Percentiles rank a stretch among this genome's conserved stretches.
phyloP scores from a whole-genome alignment of 1,140 invertebrate species.

The Mamestra configurata region DNA sequence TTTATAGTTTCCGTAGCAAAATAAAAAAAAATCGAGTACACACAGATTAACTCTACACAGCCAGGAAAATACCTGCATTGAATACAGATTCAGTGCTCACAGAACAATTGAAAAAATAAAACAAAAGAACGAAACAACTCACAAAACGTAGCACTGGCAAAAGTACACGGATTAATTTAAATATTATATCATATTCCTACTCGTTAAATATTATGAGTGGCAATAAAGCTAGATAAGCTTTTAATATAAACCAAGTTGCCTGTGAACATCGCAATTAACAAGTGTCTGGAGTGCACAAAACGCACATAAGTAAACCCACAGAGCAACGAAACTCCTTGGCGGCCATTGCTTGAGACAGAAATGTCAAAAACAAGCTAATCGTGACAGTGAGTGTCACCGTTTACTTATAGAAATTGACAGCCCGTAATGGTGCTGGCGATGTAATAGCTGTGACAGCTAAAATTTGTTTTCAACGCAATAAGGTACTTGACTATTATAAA shows the following conservation, averaged over 20 bases:
- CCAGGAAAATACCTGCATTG: not conserved
- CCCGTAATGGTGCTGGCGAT: too few species aligned
- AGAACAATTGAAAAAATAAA: not conserved
- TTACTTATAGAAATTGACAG: too few species aligned
- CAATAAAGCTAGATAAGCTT: slow-evolving; percentile 23
- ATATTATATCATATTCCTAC: slow-evolving; percentile 24
- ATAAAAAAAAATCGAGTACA: too few species aligned
- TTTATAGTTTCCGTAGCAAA: too few species aligned
- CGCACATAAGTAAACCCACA: slow-evolving; percentile 37
- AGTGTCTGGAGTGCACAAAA: slow-evolving; percentile 36
- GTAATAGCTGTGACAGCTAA: too few species aligned
- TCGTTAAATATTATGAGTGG: slow-evolving; percentile 21
- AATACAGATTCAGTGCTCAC: not conserved
- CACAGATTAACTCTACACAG: too few species aligned
- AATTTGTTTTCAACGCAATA: too few species aligned
- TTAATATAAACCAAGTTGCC: slow-evolving; percentile 36
- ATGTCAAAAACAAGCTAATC: too few species aligned
- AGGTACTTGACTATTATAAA: too few species aligned
- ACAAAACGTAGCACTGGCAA: not conserved
- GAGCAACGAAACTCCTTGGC: too few species aligned
- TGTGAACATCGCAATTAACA: slow-evolving; percentile 38
- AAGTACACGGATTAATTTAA: not conserved
- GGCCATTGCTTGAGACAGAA: too few species aligned
- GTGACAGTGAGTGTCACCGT: too few species aligned
- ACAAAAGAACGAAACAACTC: not conserved